These are phyloP conservation scores for Adelosebastes latens DNA, from an alignment of 2,797 vertebrate species.

Conservation along the genomic window DNA sequence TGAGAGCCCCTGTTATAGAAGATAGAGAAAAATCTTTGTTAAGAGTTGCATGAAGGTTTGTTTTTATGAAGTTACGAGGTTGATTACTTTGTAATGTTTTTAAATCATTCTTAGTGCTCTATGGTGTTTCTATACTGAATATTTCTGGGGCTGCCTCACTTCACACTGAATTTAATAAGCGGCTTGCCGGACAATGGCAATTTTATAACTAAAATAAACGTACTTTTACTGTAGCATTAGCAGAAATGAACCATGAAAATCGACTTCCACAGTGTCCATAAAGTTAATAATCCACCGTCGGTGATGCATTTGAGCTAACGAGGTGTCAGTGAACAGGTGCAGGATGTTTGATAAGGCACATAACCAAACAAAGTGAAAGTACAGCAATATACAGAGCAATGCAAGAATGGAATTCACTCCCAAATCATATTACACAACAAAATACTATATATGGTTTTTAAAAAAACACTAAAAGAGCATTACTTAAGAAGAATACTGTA, in stretches of 20 bases:
- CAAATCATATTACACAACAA: too few species aligned
- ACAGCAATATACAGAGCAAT: too few species aligned
- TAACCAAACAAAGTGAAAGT: rapidly evolving
- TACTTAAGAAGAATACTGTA: too few species aligned
- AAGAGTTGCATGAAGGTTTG: background rate
- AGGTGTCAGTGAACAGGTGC: background rate
- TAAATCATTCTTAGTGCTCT: background rate
- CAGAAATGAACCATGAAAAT: background rate
- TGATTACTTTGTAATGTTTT: background rate
- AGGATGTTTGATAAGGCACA: background rate
- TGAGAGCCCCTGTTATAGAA: too few species aligned
- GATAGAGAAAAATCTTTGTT: too few species aligned
- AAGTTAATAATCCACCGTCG: background rate
- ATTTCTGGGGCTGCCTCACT: background rate
- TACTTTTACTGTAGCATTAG: too few species aligned
- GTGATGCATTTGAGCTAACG: background rate
- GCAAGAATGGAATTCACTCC: too few species aligned
- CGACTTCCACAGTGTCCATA: background rate
- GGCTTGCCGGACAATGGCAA: background rate
- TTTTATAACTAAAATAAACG: background rate
- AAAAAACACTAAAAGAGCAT: too few species aligned
- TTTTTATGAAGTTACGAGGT: background rate
- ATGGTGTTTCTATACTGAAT: background rate
- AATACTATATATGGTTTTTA: too few species aligned
- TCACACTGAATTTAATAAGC: background rate